Conservation (phyloP, 2,797 vertebrate species). For the Paedocypris micromegethes region DNA sequence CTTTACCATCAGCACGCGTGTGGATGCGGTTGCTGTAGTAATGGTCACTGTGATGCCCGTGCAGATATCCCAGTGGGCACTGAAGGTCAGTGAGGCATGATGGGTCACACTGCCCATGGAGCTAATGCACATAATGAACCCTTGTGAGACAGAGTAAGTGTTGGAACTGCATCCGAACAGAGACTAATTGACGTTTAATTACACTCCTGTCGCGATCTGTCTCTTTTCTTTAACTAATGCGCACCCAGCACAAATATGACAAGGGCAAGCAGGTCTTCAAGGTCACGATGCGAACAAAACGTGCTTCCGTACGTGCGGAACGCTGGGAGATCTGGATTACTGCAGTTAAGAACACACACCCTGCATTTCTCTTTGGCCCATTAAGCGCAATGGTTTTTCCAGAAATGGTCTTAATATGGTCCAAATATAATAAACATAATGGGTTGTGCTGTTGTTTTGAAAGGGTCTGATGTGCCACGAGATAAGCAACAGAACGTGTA, state of each 20-base stretch:
- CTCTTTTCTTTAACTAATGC: slow-evolving; percentile 6
- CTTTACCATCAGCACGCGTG: slow-evolving; percentile 10
- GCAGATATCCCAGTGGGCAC: slow-evolving; percentile 4
- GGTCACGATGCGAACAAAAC: slow-evolving; percentile 12
- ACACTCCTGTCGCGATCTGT: slow-evolving; percentile 1
- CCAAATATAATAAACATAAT: slow-evolving; percentile 28
- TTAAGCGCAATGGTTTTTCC: slow-evolving; percentile 18
- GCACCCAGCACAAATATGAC: slow-evolving; percentile 6
- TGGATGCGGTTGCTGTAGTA: slow-evolving; percentile 35
- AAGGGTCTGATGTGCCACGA: slow-evolving; percentile 19
- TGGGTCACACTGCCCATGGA: slow-evolving; percentile 33
- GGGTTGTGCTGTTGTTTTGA: slow-evolving; percentile 21
- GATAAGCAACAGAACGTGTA: slow-evolving; percentile 19
- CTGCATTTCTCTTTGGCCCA: slow-evolving; percentile 20
- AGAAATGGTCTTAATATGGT: slow-evolving; percentile 32
- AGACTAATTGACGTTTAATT: slow-evolving; percentile 44
- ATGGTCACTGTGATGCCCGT: slow-evolving; percentile 36
- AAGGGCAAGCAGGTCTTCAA: slow-evolving; percentile 19
- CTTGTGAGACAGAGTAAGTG: slow-evolving; percentile 30
- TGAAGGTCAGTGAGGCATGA: slow-evolving; percentile 34
- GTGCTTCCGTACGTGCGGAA: slow-evolving; percentile 9
- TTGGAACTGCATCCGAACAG: slow-evolving; percentile 15
- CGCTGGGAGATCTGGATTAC: slow-evolving; percentile 29
- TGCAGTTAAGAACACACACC: slow-evolving; percentile 12
- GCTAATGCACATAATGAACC: slow-evolving; percentile 27